Conservation (phyloP, 2,888 invertebrate species). For the Plagiodera versicolora region DNA sequence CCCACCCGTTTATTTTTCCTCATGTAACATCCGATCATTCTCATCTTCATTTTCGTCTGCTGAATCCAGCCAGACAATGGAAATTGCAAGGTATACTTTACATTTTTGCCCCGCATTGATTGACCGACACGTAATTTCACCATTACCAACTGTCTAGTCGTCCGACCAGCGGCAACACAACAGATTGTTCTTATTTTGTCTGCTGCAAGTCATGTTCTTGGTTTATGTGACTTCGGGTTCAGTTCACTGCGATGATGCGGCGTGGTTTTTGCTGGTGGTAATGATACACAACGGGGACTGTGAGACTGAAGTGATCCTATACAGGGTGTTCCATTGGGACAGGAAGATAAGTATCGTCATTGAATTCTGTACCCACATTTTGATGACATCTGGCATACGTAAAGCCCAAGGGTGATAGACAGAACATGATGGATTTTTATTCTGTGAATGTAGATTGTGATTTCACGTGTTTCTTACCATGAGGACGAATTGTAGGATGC, state of each 20-base stretch:
- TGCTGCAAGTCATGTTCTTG: slow-evolving; percentile 18
- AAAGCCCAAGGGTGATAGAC: no score
- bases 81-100: slow-evolving; percentile 37
- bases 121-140: slow-evolving; percentile 40
- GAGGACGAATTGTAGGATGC: no score
- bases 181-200: slow-evolving; percentile 27
- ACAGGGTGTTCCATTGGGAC: no score
- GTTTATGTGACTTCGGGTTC: slow-evolving; percentile 18
- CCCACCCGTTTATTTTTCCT: neutral
- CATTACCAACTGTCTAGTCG: slow-evolving; percentile 35
- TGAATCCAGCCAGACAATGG: slow-evolving; percentile 32
- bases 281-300: neutral
- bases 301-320: no score
- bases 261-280: neutral
- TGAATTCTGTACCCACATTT: no score
- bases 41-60: neutral
- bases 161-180: slow-evolving; percentile 17
- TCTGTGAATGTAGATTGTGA: no score
- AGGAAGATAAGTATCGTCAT: no score
- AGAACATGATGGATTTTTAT: no score
- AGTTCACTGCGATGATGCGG: neutral
- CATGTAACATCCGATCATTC: neutral
- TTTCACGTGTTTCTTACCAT: no score
- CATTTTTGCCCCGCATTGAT: slow-evolving; percentile 40
- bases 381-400: no score